These are phyloP conservation scores for Equus quagga DNA, from an alignment of 2,113 vertebrate species.

Conservation along the genomic window DNA sequence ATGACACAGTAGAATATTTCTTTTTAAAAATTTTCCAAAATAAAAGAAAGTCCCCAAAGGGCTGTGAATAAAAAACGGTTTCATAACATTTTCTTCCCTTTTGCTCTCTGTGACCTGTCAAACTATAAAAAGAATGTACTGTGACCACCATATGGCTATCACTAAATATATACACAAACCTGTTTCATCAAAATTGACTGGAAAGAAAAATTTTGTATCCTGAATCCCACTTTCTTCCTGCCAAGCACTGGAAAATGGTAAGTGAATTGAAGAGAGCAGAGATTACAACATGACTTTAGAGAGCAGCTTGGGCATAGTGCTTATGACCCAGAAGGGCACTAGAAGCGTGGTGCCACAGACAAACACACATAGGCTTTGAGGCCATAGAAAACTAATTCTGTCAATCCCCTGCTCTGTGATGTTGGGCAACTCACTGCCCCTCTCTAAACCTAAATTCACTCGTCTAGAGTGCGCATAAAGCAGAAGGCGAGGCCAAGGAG, in stretches of 20 bases:
- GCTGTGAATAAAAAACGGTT: slow-evolving; percentile 51
- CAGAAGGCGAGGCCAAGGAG: background rate
- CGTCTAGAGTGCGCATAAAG: background rate
- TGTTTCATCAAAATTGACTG: slow-evolving; percentile 36
- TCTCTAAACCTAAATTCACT: background rate
- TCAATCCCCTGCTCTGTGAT: background rate
- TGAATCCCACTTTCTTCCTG: background rate
- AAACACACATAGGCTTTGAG: background rate
- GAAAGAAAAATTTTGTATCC: background rate
- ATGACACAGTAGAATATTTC: background rate
- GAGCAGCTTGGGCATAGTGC: background rate
- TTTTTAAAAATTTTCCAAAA: background rate
- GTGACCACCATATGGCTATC: background rate
- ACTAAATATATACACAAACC: slow-evolving; percentile 26
- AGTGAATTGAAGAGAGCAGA: background rate
- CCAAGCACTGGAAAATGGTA: background rate
- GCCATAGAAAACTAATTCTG: background rate
- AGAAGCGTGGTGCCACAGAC: background rate
- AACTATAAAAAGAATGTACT: slow-evolving; percentile 28
- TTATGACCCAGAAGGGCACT: background rate
- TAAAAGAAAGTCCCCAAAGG: slow-evolving; percentile 39
- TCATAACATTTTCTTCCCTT: background rate
- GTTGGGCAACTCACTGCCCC: background rate
- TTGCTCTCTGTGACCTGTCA: background rate
- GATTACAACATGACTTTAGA: background rate